Evolutionary conservation across 2,113 vertebrate genomes (phyloP), one percentile per base, ranked within the genome.

Genomic region (Tachysurus vachellii): DNA sequence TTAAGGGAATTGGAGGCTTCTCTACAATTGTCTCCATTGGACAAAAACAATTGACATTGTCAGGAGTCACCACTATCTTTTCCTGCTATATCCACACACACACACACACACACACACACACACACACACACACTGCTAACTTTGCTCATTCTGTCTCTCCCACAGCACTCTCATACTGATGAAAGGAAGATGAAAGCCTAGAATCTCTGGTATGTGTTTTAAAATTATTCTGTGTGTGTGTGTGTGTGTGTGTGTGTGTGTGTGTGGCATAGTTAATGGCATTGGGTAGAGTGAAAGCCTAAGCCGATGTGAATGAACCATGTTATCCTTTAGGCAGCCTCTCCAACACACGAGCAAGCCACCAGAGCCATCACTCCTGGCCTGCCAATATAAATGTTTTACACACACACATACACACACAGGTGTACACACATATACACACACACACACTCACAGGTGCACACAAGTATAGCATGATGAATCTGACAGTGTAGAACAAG

Each of bases 301-400:
- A 76, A 85, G 89, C 88, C 89, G 89, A 91, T 90, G 91, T 77
- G 61, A 86, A 91, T 91, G 87, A 93, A 92, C 91, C 90, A 92
- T 88, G 91, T 90, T 88, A 87, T 75, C 53, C n/a, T 86, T 82
- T 89, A 90, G 88, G 77, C 84, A 85, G 87, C 83, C 86, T 84
- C 7, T 36, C 88, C 82, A 89, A 90, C 92, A 84, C 90, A 90
- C 86, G 66, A 91, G 85, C 89, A 90, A 89, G 90, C 88, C 87
- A 82, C 88, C 36, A 81, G 76, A 84, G 85, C 87, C 53, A 84
- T 89, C 87, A 62, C 88, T 88, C 89, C 83, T 82, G 89, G 88
- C 89, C 82, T 85, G 84, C 62, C 88, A 81, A 83, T 80, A 84
- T 87, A 89, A 92, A 92, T 26, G 76, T 80, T 91, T 87, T 28